Conservation (phyloP, 2,888 invertebrate species). For the Coecobrya sp. region DNA sequence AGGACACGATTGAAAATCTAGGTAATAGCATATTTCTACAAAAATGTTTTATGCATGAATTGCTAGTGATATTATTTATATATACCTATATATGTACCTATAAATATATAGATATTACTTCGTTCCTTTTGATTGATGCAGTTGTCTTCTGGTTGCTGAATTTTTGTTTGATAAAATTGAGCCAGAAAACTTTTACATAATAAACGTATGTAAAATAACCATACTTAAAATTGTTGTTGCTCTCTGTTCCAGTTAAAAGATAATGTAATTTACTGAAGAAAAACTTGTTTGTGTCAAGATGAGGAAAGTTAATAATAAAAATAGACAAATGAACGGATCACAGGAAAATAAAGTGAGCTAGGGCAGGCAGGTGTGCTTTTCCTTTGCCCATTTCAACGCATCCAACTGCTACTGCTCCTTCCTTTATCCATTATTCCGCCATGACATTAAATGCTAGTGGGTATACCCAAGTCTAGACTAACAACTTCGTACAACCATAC, state of each 20-base stretch:
- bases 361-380: slow-evolving; percentile 72
- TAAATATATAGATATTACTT: no score
- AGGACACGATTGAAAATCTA: no score
- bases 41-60: no score
- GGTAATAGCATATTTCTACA: no score
- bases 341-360: slow-evolving; percentile 54
- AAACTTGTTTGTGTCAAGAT: slow-evolving; percentile 29
- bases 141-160: not conserved
- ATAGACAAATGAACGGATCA: slow-evolving; percentile 24
- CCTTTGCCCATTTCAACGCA: not conserved
- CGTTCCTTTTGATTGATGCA: no score
- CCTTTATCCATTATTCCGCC: not conserved
- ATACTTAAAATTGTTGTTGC: not conserved
- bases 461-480: slow-evolving; percentile 15
- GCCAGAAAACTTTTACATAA: not conserved
- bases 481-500: not conserved
- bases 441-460: not conserved
- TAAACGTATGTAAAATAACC: not conserved
- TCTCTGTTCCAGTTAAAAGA: not conserved
- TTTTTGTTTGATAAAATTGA: not conserved
- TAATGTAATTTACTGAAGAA: not conserved
- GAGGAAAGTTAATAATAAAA: not conserved
- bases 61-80: no score
- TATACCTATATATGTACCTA: not conserved
- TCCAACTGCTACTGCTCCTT: slow-evolving; percentile 21